phyloP scores from a whole-genome alignment of 2,113 vertebrate genomes.

The Zosterops hypoxanthus region DNA sequence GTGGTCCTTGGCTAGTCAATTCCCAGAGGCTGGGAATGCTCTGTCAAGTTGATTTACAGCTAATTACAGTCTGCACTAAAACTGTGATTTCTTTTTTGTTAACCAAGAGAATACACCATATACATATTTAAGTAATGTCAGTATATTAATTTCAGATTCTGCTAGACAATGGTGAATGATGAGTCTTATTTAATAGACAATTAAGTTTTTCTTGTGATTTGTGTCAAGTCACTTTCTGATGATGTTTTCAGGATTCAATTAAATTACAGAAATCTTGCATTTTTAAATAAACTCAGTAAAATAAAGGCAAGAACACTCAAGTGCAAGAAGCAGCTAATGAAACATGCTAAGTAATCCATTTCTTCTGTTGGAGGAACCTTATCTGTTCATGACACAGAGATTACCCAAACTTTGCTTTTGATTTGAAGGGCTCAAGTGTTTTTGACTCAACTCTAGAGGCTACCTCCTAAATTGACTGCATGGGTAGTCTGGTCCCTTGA shows the following conservation, averaged over 20 bases:
- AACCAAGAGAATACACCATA: slow-evolving; percentile 48
- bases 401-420: background rate
- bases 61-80: slow-evolving; percentile 60
- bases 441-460: background rate
- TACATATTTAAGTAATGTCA: slow-evolving; percentile 60
- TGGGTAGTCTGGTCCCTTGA: background rate
- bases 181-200: slow-evolving; percentile 51
- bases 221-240: slow-evolving; percentile 40
- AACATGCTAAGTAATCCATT: background rate
- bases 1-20: slow-evolving; percentile 27
- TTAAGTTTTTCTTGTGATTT: slow-evolving; percentile 37
- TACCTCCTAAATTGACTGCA: background rate
- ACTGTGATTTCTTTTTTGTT: slow-evolving; percentile 58
- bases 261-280: slow-evolving; percentile 29
- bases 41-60: slow-evolving; percentile 63
- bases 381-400: background rate
- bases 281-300: slow-evolving; percentile 23
- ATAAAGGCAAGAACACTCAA: background rate
- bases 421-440: background rate
- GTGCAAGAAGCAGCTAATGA: background rate
- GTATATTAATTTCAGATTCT: slow-evolving; percentile 63
- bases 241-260: slow-evolving; percentile 1
- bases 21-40: slow-evolving; percentile 23
- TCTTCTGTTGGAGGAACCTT: background rate
- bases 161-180: slow-evolving; percentile 48